Evolutionary conservation across 2,797 vertebrate genomes (phyloP).

Genomic region (Aythya fuligula): DNA sequence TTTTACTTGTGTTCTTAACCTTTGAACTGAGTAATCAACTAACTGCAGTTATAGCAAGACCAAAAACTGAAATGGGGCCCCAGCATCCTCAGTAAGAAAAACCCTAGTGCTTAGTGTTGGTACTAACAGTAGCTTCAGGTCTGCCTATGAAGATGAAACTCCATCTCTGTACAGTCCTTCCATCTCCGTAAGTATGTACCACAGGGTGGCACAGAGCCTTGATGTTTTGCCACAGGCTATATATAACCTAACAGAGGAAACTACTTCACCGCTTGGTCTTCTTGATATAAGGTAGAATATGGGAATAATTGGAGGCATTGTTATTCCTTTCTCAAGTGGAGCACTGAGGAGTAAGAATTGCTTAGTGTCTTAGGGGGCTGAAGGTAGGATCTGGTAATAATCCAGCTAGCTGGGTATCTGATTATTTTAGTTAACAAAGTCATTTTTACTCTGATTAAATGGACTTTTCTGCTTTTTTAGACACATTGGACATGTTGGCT

Average conservation of each 20-base stretch:
- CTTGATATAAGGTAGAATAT: not conserved
- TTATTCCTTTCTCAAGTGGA: not conserved
- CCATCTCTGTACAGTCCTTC: not conserved
- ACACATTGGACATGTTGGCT: slow-evolving; percentile 98
- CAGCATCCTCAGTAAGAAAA: not conserved
- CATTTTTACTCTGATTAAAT: slow-evolving; percentile 28
- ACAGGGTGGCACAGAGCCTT: not conserved
- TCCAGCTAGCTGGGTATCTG: not conserved
- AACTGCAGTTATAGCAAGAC: not conserved
- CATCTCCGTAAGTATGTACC: fast-evolving
- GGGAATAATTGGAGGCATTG: not conserved
- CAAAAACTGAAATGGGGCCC: not conserved
- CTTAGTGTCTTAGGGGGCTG: not conserved
- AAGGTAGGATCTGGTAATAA: not conserved
- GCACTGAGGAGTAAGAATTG: not conserved
- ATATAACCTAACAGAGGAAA: not conserved
- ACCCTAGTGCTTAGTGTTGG: not conserved
- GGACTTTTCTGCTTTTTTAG: slow-evolving; percentile 74
- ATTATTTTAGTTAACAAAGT: not conserved
- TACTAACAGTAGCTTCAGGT: not conserved
- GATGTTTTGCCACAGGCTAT: not conserved
- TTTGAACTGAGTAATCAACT: not conserved
- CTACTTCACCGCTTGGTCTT: not conserved
- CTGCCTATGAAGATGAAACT: not conserved
- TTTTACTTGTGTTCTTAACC: not conserved